A percentile compares a stretch with the other conserved stretches of the same genome.
phyloP scores from a whole-genome alignment of 2,888 invertebrate genomes.

The Monoplex corrugatus region DNA sequence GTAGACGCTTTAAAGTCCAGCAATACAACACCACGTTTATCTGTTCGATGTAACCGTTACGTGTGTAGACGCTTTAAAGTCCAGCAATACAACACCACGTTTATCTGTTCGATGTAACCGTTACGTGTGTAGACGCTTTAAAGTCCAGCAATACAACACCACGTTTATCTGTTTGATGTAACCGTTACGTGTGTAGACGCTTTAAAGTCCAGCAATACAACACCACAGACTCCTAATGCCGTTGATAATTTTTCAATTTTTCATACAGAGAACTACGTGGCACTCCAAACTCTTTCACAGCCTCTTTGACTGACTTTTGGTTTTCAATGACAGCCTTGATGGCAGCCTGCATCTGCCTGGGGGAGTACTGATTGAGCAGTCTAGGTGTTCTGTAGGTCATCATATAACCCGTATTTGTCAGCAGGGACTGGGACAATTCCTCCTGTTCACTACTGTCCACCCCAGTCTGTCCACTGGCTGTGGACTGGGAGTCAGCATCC shows the following conservation, averaged over 20 bases:
- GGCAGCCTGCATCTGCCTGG: conserved; percentile 39
- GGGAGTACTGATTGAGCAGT: conserved; percentile 33
- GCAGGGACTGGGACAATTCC: neutral
- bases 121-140: too few species aligned
- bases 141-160: neutral
- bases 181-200: too few species aligned
- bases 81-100: neutral
- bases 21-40: too few species aligned
- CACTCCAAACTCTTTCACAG: conserved; percentile 38
- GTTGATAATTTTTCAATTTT: conserved; percentile 29
- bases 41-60: too few species aligned
- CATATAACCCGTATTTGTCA: neutral
- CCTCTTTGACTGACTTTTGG: conserved; percentile 11
- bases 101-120: too few species aligned
- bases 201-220: too few species aligned
- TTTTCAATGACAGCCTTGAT: conserved; percentile 39
- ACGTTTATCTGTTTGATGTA: neutral
- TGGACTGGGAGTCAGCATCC: neutral
- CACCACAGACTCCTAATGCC: neutral
- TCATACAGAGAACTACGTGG: conserved; percentile 44
- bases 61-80: neutral
- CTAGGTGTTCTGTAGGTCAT: neutral
- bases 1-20: too few species aligned
- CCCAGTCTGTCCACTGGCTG: neutral
- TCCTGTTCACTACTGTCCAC: neutral